A percentile compares a stretch with the other conserved stretches of the same genome.
Conservation (phyloP, 2,113 vertebrate species). For the Rhea pennata region DNA sequence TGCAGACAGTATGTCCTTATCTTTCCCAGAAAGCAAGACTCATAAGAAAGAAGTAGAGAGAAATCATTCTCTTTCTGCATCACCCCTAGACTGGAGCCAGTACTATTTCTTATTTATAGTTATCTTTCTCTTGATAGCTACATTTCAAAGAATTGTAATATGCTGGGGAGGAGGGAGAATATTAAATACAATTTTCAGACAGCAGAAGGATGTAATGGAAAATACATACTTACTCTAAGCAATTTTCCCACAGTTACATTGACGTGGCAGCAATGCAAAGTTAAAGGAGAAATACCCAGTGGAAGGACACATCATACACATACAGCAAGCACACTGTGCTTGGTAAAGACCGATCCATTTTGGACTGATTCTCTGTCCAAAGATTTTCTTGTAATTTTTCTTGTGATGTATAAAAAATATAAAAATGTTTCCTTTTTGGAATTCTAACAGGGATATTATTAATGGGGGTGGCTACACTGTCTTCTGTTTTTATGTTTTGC, state of each 20-base stretch:
- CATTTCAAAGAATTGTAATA: neutral
- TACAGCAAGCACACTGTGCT: conserved; percentile 70
- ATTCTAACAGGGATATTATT: neutral
- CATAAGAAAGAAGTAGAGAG: neutral
- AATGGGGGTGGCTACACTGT: neutral
- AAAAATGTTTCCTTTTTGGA: neutral
- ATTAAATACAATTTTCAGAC: neutral
- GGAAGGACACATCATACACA: conserved; percentile 70
- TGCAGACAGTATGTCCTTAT: neutral
- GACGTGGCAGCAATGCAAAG: conserved; percentile 71
- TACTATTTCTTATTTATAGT: neutral
- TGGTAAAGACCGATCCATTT: conserved; percentile 42
- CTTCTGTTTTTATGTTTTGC: neutral
- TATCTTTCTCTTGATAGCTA: neutral
- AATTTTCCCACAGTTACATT: conserved; percentile 65
- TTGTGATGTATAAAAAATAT: neutral
- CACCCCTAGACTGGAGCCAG: neutral
- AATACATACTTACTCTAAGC: neutral
- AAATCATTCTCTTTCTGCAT: neutral
- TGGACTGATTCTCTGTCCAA: neutral
- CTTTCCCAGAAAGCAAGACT: neutral
- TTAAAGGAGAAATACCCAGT: conserved; percentile 75
- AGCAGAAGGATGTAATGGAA: neutral
- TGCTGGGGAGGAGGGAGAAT: neutral
- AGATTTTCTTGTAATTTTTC: neutral